Conservation (phyloP, 2,113 vertebrate genomes). For the Notothenia coriiceps region DNA sequence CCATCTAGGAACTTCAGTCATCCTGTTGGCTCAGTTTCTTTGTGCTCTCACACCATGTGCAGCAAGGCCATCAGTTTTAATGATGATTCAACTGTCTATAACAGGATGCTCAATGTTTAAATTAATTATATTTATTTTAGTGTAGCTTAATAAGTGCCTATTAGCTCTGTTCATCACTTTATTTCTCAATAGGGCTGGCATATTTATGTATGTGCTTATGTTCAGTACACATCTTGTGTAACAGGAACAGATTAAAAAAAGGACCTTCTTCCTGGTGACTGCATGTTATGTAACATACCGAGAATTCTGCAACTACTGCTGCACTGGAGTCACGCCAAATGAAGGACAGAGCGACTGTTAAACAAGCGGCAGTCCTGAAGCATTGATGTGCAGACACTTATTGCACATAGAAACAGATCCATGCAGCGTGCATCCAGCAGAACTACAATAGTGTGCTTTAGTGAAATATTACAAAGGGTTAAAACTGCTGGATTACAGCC, state of each 20-base stretch:
- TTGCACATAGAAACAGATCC: not conserved
- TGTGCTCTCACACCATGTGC: not conserved
- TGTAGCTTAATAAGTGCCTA: not conserved
- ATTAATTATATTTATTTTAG: not conserved
- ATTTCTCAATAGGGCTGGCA: not conserved
- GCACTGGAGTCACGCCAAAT: conserved; percentile 33
- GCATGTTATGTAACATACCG: conserved; percentile 50
- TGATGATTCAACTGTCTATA: not conserved
- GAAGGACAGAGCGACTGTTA: conserved; percentile 4
- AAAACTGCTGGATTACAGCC: conserved; percentile 11
- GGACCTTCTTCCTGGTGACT: conserved; percentile 37
- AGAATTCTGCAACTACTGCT: conserved; percentile 35
- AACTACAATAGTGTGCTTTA: not conserved
- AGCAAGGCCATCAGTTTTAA: not conserved
- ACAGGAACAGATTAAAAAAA: conserved; percentile 8
- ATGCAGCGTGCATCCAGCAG: not conserved
- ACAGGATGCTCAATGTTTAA: not conserved
- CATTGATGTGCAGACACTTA: not conserved
- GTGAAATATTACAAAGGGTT: not conserved
- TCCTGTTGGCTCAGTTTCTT: conserved; percentile 5
- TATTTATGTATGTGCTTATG: not conserved
- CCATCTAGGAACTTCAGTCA: not conserved
- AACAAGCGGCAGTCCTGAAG: conserved; percentile 17
- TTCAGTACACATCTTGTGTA: not conserved
- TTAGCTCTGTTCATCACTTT: not conserved